These are phyloP conservation scores for Tanypteryx hageni DNA, from an alignment of 2,888 invertebrate species.

Conservation along the genomic window DNA sequence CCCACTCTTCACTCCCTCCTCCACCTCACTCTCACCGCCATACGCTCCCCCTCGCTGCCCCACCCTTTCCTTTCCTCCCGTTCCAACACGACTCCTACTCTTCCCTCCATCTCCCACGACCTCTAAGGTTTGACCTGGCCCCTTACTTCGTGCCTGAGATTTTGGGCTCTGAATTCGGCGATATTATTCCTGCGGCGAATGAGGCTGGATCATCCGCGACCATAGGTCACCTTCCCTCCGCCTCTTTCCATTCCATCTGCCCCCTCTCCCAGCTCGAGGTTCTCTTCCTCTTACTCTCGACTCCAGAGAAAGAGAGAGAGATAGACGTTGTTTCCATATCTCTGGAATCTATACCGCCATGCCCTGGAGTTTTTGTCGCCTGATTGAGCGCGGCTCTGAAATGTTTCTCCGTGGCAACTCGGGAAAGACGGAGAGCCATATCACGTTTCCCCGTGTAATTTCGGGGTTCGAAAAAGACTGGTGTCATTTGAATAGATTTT, in stretches of 20 bases:
- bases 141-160: slow-evolving; percentile 58
- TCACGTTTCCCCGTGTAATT: slow-evolving; percentile 43
- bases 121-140: slow-evolving; percentile 57
- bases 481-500: slow-evolving; percentile 35
- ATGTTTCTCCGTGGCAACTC: slow-evolving; percentile 36
- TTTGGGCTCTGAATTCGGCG: slow-evolving; percentile 61
- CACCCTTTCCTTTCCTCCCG: slow-evolving; percentile 8
- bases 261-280: background rate
- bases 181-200: slow-evolving; percentile 62
- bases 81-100: slow-evolving; percentile 49
- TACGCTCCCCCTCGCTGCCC: slow-evolving; percentile 2
- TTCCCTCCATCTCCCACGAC: slow-evolving; percentile 58
- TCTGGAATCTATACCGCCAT: slow-evolving; percentile 51
- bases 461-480: background rate
- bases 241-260: background rate
- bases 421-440: background rate
- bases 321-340: slow-evolving; percentile 50
- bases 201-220: slow-evolving; percentile 60
- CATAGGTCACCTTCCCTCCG: slow-evolving; percentile 59
- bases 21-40: no score
- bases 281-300: background rate
- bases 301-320: background rate
- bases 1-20: background rate
- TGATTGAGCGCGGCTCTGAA: slow-evolving; percentile 38
- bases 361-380: slow-evolving; percentile 44